These are phyloP conservation scores for Polypterus senegalus DNA, from an alignment of 2,113 vertebrate species.

Conservation along the genomic window DNA sequence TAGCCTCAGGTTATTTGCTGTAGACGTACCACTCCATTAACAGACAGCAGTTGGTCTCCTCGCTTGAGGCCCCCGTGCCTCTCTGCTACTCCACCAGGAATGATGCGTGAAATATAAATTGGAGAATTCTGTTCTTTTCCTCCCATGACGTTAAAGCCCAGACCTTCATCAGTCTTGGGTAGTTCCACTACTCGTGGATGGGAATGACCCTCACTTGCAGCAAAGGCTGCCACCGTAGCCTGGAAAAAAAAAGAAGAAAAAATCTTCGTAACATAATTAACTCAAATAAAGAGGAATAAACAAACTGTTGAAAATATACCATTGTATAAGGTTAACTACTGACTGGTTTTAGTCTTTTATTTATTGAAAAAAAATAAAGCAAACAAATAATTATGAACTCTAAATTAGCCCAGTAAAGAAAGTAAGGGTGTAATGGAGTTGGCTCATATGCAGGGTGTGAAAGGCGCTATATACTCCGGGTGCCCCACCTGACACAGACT, in stretches of 20 bases:
- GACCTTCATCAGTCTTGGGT: slow-evolving; percentile 95
- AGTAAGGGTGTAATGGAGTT: too few species aligned
- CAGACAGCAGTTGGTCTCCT: slow-evolving; percentile 95
- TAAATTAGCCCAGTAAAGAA: too few species aligned
- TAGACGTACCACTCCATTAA: slow-evolving; percentile 88
- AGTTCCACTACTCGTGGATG: slow-evolving; percentile 92
- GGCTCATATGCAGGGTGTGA: too few species aligned
- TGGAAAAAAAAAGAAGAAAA: slow-evolving; percentile 38
- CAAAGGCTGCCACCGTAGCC: slow-evolving; percentile 96
- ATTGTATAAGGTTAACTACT: too few species aligned
- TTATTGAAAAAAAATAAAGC: too few species aligned
- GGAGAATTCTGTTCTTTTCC: slow-evolving; percentile 97
- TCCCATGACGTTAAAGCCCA: slow-evolving; percentile 98
- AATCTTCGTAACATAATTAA: neutral
- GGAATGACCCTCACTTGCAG: slow-evolving; percentile 95
- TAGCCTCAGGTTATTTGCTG: too few species aligned
- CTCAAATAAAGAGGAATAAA: too few species aligned
- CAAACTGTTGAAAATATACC: too few species aligned
- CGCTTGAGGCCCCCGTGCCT: slow-evolving; percentile 90
- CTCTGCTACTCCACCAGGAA: slow-evolving; percentile 93
- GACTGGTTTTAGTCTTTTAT: too few species aligned
- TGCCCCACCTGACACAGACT: too few species aligned
- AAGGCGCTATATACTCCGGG: too few species aligned
- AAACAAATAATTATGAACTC: too few species aligned
- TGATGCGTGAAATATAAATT: slow-evolving; percentile 97